Evolutionary conservation across 2,113 vertebrate genomes (phyloP).

Genomic region (Psettodes erumei): DNA sequence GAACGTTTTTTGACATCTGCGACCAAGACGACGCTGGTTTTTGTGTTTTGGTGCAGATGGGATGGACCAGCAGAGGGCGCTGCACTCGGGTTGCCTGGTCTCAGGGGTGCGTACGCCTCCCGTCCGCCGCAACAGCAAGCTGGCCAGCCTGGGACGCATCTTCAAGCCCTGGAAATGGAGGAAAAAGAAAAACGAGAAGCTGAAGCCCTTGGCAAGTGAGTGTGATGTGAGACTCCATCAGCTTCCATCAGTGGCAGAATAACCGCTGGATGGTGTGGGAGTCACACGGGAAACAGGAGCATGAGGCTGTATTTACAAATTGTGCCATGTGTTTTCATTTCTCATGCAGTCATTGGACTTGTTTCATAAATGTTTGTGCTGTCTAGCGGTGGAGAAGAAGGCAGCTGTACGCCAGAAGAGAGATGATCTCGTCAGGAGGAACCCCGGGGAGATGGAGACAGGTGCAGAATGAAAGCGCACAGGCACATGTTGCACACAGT

Average conservation of each 20-base stretch:
- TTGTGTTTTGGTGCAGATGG: slow-evolving; percentile 81
- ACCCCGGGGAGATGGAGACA: slow-evolving; percentile 87
- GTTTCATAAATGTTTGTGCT: slow-evolving; percentile 38
- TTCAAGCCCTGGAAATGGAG: slow-evolving; percentile 99
- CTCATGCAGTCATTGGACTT: not conserved
- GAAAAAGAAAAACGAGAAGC: slow-evolving; percentile 97
- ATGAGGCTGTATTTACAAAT: not conserved
- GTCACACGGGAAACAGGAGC: not conserved
- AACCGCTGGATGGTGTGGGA: not conserved
- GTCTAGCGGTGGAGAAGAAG: slow-evolving; percentile 91
- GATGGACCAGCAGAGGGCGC: slow-evolving; percentile 91
- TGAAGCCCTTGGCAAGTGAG: slow-evolving; percentile 90
- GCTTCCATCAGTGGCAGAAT: not conserved
- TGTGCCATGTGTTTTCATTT: not conserved
- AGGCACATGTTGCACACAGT: slow-evolving; percentile 23
- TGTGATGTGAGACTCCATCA: not conserved
- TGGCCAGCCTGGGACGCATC: slow-evolving; percentile 95
- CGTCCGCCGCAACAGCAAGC: slow-evolving; percentile 92
- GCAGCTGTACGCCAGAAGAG: slow-evolving; percentile 84
- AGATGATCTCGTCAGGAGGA: slow-evolving; percentile 89
- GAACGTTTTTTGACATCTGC: not conserved
- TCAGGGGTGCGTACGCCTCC: slow-evolving; percentile 94
- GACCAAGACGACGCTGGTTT: not conserved
- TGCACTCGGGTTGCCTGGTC: slow-evolving; percentile 89
- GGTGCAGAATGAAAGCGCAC: slow-evolving; percentile 72